A percentile compares a stretch with the other conserved stretches of the same genome.
These are phyloP conservation scores for Danio kyathit DNA, from an alignment of 2,797 vertebrate genomes.

Conservation along the genomic window DNA sequence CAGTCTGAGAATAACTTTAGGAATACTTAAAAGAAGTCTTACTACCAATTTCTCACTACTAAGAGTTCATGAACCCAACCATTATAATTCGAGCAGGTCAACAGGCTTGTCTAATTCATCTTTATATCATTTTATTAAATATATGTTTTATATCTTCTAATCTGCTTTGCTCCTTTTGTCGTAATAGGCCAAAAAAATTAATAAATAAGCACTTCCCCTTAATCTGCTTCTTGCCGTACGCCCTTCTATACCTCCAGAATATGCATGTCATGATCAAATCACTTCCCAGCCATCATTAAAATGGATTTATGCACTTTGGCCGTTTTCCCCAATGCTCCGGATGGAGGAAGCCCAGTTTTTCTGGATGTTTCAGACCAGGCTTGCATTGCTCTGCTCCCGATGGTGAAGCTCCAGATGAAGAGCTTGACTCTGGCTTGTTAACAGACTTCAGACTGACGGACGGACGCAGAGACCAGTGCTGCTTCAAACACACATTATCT, in stretches of 20 bases:
- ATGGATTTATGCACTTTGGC: slow-evolving; percentile 52
- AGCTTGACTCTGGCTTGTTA: slow-evolving; percentile 57
- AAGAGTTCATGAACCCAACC: slow-evolving; percentile 3
- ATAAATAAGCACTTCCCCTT: neutral
- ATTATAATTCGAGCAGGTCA: neutral
- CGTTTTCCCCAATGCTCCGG: slow-evolving; percentile 51
- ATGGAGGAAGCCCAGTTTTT: slow-evolving; percentile 60
- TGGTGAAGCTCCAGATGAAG: slow-evolving; percentile 57
- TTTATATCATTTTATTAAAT: slow-evolving; percentile 13
- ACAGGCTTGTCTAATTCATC: slow-evolving; percentile 14
- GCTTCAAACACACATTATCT: slow-evolving; percentile 56
- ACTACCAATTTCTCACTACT: too few species aligned
- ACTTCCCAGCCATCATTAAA: slow-evolving; percentile 43
- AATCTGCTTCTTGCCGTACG: neutral
- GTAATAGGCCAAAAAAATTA: neutral
- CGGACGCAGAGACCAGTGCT: slow-evolving; percentile 40
- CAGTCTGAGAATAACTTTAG: too few species aligned
- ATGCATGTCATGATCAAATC: slow-evolving; percentile 43
- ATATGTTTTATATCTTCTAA: slow-evolving; percentile 7
- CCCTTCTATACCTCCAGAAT: slow-evolving; percentile 9
- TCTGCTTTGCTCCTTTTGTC: slow-evolving; percentile 7
- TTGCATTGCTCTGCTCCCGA: slow-evolving; percentile 50
- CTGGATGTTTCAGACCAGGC: slow-evolving; percentile 39
- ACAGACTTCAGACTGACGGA: slow-evolving; percentile 61
- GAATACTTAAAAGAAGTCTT: slow-evolving; percentile 11